phyloP scores from a whole-genome alignment of 2,113 vertebrate genomes.

The Pterocles gutturalis region DNA sequence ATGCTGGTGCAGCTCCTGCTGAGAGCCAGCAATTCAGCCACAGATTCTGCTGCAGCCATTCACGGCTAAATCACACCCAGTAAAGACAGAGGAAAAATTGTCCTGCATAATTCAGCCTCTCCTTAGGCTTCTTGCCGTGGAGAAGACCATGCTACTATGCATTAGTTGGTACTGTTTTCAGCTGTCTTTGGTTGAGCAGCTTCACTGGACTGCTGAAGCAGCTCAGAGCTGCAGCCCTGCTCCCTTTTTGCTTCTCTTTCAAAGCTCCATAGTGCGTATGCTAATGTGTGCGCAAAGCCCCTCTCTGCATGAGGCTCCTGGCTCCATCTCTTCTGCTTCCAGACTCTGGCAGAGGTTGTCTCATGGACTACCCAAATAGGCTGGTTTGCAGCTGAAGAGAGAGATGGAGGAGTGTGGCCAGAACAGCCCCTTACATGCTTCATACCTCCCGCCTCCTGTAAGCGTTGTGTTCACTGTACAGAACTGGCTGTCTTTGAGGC shows the following conservation, averaged over 20 bases:
- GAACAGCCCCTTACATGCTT: not conserved
- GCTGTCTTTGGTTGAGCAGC: not conserved
- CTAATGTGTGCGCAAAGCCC: not conserved
- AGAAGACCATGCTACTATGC: not conserved
- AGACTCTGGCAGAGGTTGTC: not conserved
- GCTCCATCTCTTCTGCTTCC: not conserved
- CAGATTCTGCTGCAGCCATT: not conserved
- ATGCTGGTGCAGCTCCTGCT: not conserved
- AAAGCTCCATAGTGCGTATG: accelerated
- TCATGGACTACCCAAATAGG: not conserved
- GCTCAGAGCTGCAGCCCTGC: not conserved
- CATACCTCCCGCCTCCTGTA: not conserved
- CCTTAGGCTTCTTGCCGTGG: not conserved
- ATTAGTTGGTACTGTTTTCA: not conserved
- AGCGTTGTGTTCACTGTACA: not conserved
- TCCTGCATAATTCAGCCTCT: not conserved
- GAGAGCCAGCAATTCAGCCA: not conserved
- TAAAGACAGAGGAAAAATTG: not conserved
- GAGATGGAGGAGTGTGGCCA: not conserved
- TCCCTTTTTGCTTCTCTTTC: not conserved
- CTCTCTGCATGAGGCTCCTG: not conserved
- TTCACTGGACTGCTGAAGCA: not conserved
- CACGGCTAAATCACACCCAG: not conserved
- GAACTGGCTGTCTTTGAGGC: not conserved
- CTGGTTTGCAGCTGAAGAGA: not conserved